Base-by-base conservation (phyloP, 2,888 invertebrate species). In the Homarus gammarus region DNA sequence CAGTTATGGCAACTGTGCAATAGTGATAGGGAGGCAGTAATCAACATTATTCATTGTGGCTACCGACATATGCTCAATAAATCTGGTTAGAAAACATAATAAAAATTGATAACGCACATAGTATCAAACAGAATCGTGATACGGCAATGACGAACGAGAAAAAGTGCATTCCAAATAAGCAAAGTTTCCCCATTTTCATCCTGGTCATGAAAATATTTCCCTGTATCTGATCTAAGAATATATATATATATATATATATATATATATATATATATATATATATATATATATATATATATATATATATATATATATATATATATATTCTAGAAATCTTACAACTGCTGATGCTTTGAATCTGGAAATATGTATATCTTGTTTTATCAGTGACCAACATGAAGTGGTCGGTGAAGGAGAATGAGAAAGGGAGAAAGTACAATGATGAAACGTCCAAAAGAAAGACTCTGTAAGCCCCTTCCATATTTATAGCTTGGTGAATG, bases 61-160 rank as follows among this genome's bases (percentile, higher is more conserved):
- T 40, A 56, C 75, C 61, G 84, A 84, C 75, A 72, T 51, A 84
- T 84, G 84, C 73, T 49, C 84, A 75, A 84, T 84, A 84, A 84
- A 84, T 84, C 61, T 72, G 75, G 56, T n/a, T 61, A 56, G 84
- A 40, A 68, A 75, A 51, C 51, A 36, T 84, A 73, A 73, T 84
- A 84, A 84, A 84, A 84, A 84, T 84, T 72, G 84, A 75, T 84
- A 84, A 84, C 75, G 84, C 61, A 84, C 84, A 75, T 75, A 84
- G 75, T 84, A 84, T 75, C 84, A 75, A 84, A 84, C 73, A 75
- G 73, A 84, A 84, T 84, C 84, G 75, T 73, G 75, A n/a, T 68
- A 31, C 33, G 18, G 36, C 56, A 75, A 84, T 73, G 75, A 84
- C 51, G 68, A 61, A 64, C 64, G 64, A 15, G 27, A 64, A 64